Evolutionary conservation across 2,113 vertebrate species (phyloP), one percentile per base, ranked within the genome.

Genomic region (Leptodactylus fuscus): DNA sequence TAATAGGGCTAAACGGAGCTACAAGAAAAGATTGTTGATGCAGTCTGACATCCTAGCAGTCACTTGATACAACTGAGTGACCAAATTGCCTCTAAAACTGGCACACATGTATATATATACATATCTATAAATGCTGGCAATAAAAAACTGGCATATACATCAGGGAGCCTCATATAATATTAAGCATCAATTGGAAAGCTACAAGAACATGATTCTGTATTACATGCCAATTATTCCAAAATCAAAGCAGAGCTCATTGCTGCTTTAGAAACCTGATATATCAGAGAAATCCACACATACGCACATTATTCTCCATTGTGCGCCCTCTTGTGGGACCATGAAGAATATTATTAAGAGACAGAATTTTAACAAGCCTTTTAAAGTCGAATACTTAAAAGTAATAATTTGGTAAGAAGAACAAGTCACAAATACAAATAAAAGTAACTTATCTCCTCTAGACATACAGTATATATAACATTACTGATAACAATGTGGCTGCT

Each of bases 301-400:
- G 27, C 18, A 24, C 76, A 58, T 58, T 38, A 24, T 4, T 18
- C 24, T 38, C 36, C 18, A 65, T 27, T 44, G 38, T 84, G 55
- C 55, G 73, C 82, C 82, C 82, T 84, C 82, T 84, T 65, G 82
- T 84, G 82, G 81, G 8, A 32, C 36, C 1, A 65, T 9, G 38
- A 34, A 84, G 41, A 65, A 84, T 49, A 29, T 77, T 27, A 65
- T 8, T 6, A 20, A 5, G 15, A 67, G 5, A 18, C 0, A 32
- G 7, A 6, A 32, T 15, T 65, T 65, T 3, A 13, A 32, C 13
- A 34, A 65, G 18, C 1, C 29, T 32, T 69, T 36, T 20, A 36
- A 36, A 32, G 1, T 32, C 0, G 29, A 32, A 29, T 8, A 18
- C 62, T 18, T 67, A 32, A 2, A 65, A 34, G 34, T 67, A 67